phyloP scores from a whole-genome alignment of 2,888 invertebrate genomes.

The Gymnosoma rotundatum region DNA sequence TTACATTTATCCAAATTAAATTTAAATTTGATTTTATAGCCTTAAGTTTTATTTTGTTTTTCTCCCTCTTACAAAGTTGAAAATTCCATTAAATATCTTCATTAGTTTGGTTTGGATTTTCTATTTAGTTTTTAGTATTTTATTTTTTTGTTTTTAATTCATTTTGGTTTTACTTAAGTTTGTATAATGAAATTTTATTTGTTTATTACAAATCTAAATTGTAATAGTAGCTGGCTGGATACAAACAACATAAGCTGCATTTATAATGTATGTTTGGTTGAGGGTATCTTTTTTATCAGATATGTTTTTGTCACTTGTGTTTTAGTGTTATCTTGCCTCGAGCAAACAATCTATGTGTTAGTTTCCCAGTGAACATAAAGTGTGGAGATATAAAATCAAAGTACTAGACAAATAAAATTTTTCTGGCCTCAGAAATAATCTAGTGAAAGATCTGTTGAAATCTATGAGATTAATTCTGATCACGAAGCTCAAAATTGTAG shows the following conservation, averaged over 20 bases:
- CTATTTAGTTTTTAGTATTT: not conserved
- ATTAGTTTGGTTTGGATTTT: conserved; percentile 32
- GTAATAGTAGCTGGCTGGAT: conserved; percentile 9
- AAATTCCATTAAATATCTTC: conserved; percentile 57
- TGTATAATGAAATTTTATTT: conserved; percentile 61
- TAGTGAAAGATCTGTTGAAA: too few species aligned
- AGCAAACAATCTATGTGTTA: conserved; percentile 22
- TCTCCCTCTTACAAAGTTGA: conserved; percentile 28
- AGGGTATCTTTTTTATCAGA: conserved; percentile 9
- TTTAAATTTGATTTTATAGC: conserved; percentile 45
- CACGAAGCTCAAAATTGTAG: too few species aligned
- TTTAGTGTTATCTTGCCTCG: conserved; percentile 53
- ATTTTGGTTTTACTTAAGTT: conserved; percentile 42
- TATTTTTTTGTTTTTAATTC: not conserved
- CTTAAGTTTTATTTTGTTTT: not conserved
- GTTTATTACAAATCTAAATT: conserved; percentile 45
- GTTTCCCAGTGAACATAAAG: conserved; percentile 15
- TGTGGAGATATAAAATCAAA: not conserved
- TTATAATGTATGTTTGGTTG: not conserved
- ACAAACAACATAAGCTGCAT: conserved; percentile 34
- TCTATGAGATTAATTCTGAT: too few species aligned
- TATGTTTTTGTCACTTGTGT: conserved; percentile 49
- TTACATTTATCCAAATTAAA: conserved; percentile 35
- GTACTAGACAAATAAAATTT: too few species aligned
- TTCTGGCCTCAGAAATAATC: too few species aligned